A percentile compares a stretch with the other conserved stretches of the same genome.
Conservation (phyloP, 2,888 invertebrate species). For the Belgica antarctica region DNA sequence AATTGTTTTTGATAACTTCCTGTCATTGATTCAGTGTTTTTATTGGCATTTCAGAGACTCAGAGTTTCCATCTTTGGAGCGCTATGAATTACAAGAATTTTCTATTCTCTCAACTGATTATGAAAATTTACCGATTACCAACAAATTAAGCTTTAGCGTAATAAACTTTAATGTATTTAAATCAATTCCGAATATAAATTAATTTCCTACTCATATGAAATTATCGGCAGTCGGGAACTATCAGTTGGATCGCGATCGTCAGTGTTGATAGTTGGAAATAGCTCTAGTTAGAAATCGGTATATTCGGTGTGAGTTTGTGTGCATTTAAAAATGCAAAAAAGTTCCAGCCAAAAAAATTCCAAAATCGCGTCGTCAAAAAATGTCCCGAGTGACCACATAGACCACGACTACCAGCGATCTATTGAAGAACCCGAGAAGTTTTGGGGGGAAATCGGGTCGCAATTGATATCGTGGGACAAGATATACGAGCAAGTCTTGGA, state of each 20-base stretch:
- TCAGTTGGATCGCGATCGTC: conserved; percentile 1
- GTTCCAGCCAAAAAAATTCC: conserved; percentile 24
- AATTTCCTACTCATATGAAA: too few relatives aligned
- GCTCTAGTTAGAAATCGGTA: neutral
- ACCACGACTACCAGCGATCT: conserved; percentile 64
- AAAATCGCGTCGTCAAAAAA: conserved; percentile 2
- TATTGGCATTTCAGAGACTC: too few relatives aligned
- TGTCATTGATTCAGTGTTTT: too few relatives aligned
- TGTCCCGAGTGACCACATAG: conserved; percentile 30
- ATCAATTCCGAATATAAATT: too few relatives aligned
- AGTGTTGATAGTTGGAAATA: conserved; percentile 7
- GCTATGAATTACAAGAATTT: too few relatives aligned
- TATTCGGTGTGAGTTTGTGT: neutral
- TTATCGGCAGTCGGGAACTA: too few relatives aligned
- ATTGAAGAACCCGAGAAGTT: conserved; percentile 77
- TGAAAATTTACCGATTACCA: too few relatives aligned
- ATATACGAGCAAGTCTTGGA: conserved; percentile 84
- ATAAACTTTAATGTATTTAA: too few relatives aligned
- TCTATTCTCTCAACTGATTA: too few relatives aligned
- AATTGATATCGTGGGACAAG: conserved; percentile 74
- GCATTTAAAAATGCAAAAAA: conserved; percentile 22
- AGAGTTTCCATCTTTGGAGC: too few relatives aligned
- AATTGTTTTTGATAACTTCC: too few relatives aligned
- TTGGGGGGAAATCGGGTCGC: conserved; percentile 75
- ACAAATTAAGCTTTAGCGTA: too few relatives aligned